phyloP scores from a whole-genome alignment of 2,113 vertebrate species.

The Aythya baeri region DNA sequence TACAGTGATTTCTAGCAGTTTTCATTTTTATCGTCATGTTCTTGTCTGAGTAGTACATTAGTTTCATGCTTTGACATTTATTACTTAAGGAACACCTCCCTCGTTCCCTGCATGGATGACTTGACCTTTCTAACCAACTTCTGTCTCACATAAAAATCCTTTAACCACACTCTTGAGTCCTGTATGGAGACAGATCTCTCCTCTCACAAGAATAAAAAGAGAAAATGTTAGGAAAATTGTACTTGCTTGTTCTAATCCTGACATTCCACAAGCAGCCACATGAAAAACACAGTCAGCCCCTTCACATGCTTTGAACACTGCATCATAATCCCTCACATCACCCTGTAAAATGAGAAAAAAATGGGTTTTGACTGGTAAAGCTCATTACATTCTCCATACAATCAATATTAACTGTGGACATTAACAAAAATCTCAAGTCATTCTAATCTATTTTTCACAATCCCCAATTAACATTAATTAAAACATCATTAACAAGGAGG shows the following conservation, averaged over 20 bases:
- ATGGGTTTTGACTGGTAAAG: background rate
- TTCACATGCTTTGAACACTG: slow-evolving; percentile 83
- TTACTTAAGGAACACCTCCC: background rate
- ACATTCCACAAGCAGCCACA: slow-evolving; percentile 92
- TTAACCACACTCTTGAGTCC: background rate
- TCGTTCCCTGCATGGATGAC: background rate
- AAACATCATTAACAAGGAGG: background rate
- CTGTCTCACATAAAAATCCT: background rate
- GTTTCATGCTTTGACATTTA: background rate
- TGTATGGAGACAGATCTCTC: background rate
- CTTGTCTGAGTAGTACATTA: background rate
- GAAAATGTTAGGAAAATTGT: background rate
- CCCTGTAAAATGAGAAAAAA: slow-evolving; percentile 74
- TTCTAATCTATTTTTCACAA: background rate
- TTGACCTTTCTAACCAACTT: background rate
- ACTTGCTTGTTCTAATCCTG: slow-evolving; percentile 89
- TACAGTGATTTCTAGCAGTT: background rate
- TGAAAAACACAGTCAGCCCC: slow-evolving; percentile 92
- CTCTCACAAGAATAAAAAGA: background rate
- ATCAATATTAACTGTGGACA: background rate
- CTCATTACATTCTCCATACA: background rate
- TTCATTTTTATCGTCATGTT: background rate
- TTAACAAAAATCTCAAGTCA: background rate
- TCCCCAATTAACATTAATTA: background rate
- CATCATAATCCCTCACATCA: slow-evolving; percentile 87